Conservation (phyloP, 2,888 invertebrate species). For the Carterocephalus palaemon region DNA sequence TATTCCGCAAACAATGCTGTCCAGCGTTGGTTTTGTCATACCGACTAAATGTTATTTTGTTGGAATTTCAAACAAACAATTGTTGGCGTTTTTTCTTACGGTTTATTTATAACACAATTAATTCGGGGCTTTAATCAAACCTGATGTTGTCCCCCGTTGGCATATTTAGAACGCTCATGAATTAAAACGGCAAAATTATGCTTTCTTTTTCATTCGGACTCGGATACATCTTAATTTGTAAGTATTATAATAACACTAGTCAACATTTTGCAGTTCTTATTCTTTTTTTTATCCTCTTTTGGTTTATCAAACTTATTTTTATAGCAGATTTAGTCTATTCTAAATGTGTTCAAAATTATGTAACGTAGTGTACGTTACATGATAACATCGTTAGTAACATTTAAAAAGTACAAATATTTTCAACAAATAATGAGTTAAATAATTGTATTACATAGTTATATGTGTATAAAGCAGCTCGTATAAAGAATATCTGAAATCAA, state of each 20-base stretch:
- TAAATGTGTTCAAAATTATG: too few relatives aligned
- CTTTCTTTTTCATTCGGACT: slow-evolving; percentile 44
- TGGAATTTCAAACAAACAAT: slow-evolving; percentile 77
- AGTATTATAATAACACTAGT: slow-evolving; percentile 64
- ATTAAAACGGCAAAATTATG: slow-evolving; percentile 60
- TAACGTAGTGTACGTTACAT: too few relatives aligned
- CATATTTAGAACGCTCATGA: slow-evolving; percentile 68
- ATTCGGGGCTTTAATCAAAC: slow-evolving; percentile 65
- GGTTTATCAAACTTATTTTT: too few relatives aligned
- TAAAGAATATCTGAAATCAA: too few relatives aligned
- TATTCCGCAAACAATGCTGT: slow-evolving; percentile 75
- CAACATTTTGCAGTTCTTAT: slow-evolving; percentile 34
- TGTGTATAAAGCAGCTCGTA: too few relatives aligned
- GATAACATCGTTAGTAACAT: too few relatives aligned
- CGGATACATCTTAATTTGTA: slow-evolving; percentile 69
- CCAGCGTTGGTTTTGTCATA: slow-evolving; percentile 76
- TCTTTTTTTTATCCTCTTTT: slow-evolving; percentile 36
- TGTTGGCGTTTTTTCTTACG: slow-evolving; percentile 51
- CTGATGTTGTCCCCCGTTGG: slow-evolving; percentile 47
- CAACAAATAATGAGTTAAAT: too few relatives aligned
- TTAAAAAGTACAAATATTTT: too few relatives aligned
- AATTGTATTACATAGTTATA: too few relatives aligned
- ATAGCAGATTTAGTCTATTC: too few relatives aligned
- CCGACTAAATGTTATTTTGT: slow-evolving; percentile 77
- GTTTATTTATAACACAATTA: slow-evolving; percentile 66